These are phyloP conservation scores for Benthosema pterotum DNA, from an alignment of 2,797 vertebrate genomes.

Conservation along the genomic window DNA sequence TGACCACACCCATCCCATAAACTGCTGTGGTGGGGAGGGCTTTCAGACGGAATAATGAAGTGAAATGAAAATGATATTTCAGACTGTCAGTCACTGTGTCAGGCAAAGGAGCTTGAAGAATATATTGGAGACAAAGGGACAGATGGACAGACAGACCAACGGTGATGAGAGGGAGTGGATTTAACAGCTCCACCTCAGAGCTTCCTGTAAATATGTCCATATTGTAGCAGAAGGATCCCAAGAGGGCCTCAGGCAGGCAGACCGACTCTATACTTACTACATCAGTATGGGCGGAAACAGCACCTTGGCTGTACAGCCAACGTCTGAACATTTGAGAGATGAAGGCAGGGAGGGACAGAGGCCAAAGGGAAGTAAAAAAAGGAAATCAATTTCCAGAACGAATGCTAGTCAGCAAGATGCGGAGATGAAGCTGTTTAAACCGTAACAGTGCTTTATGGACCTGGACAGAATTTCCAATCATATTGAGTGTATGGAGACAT, in stretches of 20 bases:
- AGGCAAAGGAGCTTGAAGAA: constrained; percentile 26
- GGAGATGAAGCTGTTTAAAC: constrained; percentile 60
- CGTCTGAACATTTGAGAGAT: constrained; percentile 36
- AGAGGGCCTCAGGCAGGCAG: constrained; percentile 31
- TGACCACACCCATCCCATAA: no score
- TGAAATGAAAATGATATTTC: no score
- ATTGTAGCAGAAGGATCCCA: constrained; percentile 41
- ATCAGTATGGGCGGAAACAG: constrained; percentile 45
- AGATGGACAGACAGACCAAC: constrained; percentile 35
- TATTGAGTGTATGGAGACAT: constrained; percentile 14
- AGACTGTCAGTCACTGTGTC: no score
- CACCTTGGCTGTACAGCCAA: constrained; percentile 29
- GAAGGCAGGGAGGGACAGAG: constrained; percentile 36
- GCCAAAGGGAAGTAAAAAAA: constrained; percentile 20
- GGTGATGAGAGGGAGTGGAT: constrained; percentile 29
- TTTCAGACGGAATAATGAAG: no score
- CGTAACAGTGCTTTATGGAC: constrained; percentile 23
- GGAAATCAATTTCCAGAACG: constrained; percentile 56
- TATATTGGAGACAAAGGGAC: constrained; percentile 26
- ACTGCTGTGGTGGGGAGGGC: no score
- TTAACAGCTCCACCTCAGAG: constrained; percentile 36
- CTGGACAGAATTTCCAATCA: constrained; percentile 16
- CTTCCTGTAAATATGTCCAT: constrained; percentile 59
- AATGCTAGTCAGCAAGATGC: constrained; percentile 72
- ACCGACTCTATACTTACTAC: constrained; percentile 48